Evolutionary conservation across 2,888 invertebrate species (phyloP), one percentile per base, ranked within the genome.

Genomic region (Geophilus truncorum): DNA sequence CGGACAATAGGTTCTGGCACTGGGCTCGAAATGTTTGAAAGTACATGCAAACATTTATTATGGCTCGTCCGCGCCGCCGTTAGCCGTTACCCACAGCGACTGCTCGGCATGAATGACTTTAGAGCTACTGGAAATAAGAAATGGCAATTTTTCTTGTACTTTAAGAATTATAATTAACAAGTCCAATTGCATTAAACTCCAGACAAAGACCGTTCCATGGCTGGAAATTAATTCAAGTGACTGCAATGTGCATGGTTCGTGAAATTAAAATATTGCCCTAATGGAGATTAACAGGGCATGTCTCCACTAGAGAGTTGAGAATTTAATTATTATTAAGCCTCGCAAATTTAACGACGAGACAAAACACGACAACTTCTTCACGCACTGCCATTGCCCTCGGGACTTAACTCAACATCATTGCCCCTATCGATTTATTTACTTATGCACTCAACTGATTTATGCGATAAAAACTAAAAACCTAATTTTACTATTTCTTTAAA

Each of bases 241-340:
- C 45, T 79, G 79, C 70, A 40, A 45, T 78, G 45, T 30, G 78
- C 34, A 77, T 77, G 77, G 34, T 77, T 36, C 36, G 36, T 78
- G 78, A 78, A 78, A 78, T 78, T 78, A 78, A 78, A 78, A 78
- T 78, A 78, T 78, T 78, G 51, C 78, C 78, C 28, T 78, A 78
- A 78, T 78, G 78, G 40, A 36, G 40, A 78, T 78, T 78, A 78
- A 78, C 78, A 36, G 78, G 40, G 45, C 78, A 51, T 45, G 78
- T 77, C 36, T 77, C 77, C 77, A 77, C 77, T 36, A 36, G 32
- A 36, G 77, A 70, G 25, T 70, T 70, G 70, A 70, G 77, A 32
- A 32, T 36, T 36, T 77, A 36, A 77, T 77, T 77, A 77, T 77
- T 77, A 77, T 77, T 77, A 77, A 77, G 77, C 36, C 77, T 77